Evolutionary conservation across 2,113 vertebrate species (phyloP), one percentile per base, ranked within the genome.

Genomic region (Zingel zingel): DNA sequence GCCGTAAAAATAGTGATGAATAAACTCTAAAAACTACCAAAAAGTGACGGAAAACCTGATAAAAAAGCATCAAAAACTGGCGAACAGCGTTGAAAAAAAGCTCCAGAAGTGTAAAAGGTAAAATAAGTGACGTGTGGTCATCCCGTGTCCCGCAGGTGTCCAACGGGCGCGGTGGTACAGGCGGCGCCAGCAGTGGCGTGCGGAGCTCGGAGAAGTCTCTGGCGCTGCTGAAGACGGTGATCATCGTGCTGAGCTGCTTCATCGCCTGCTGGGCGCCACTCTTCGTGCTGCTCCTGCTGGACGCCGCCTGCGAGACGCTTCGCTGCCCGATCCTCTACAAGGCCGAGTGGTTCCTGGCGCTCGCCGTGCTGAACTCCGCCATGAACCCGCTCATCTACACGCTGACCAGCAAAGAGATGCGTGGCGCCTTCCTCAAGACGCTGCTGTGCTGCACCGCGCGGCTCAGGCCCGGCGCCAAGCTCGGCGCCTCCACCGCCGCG

Each of bases 311-410:
- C 69, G 95, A 95, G 91, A 97, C 96, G 23, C 95, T 92, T 61
- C 56, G 91, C 45, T 99, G 98, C 56, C 78, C 90, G 1, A 96
- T 99, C 90, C 97, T 99, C 62, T 98, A 96, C 92, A 95, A 96
- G 74, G 97, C 97, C 0, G 97, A 99, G 89, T 99, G 98, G 96
- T 99, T 99, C 92, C 94, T 99, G 91, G 97, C 98, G 1, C 83
- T 99, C 84, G 98, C 98, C 0, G 98, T 99, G 85, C 96, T 99
- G 82, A 99, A 99, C 92, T 99, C 98, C 0, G 98, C 97, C 88
- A 99, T 97, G 62, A 99, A 99, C 91, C 98, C 98, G n/a, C 96
- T 99, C 88, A 99, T 99, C 87, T 99, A 99, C 92, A 99, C 98
- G 0, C 92, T 99, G 76, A 99, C 98, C 86, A 99, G 97, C 95